Conservation (phyloP, 1,140 invertebrate species). For the Bombus breviceps region DNA sequence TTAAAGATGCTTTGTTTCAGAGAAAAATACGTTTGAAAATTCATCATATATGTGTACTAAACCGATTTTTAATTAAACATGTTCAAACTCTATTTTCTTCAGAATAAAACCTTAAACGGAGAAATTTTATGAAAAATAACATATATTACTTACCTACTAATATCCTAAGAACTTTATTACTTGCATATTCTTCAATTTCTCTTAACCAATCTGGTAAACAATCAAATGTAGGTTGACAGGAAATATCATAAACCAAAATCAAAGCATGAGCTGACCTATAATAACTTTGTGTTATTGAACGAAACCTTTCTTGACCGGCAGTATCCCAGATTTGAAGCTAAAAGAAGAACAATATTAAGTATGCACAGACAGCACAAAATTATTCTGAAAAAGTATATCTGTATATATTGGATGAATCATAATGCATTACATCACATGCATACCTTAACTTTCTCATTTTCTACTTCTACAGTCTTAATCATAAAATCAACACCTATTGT, state of each 20-base stretch:
- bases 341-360: constrained; percentile 19
- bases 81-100: too few species aligned
- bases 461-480: constrained; percentile 99
- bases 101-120: too few species aligned
- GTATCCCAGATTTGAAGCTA: constrained; percentile 99
- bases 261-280: constrained; percentile 98
- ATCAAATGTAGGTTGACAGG: constrained; percentile 98
- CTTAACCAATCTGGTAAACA: constrained; percentile 97
- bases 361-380: neutral
- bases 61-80: too few species aligned
- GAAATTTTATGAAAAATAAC: neutral
- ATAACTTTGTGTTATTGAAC: constrained; percentile 99
- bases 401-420: constrained; percentile 14
- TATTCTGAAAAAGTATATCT: constrained; percentile 1
- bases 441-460: constrained; percentile 99
- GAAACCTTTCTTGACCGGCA: constrained; percentile 97
- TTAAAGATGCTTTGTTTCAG: too few species aligned
- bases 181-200: constrained; percentile 98
- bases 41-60: too few species aligned
- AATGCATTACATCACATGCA: constrained; percentile 42
- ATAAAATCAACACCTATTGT: constrained; percentile 99
- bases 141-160: constrained; percentile 88
- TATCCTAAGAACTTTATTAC: constrained; percentile 95
- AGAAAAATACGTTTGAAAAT: too few species aligned
- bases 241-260: constrained; percentile 98